These are phyloP conservation scores for Turnix velox DNA, from an alignment of 2,113 vertebrate species.

Conservation along the genomic window DNA sequence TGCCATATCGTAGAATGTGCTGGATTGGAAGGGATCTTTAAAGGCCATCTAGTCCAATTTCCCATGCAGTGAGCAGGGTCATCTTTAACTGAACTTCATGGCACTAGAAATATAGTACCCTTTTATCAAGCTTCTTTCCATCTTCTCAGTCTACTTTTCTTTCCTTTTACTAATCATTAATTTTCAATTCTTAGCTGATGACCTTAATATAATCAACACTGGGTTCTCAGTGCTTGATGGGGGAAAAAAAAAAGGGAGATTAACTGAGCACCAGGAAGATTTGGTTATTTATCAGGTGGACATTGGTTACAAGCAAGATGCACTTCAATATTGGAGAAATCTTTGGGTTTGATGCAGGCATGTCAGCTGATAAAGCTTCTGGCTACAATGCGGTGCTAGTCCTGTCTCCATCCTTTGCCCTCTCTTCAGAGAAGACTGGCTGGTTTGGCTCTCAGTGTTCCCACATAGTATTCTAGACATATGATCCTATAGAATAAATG, in stretches of 20 bases:
- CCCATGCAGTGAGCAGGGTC: no score
- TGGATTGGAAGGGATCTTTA: no score
- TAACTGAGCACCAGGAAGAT: neutral
- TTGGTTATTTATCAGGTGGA: no score
- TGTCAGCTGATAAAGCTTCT: neutral
- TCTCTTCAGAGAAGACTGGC: neutral
- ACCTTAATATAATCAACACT: accelerated
- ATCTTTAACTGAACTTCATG: no score
- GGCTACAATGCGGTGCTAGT: neutral
- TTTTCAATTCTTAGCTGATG: neutral
- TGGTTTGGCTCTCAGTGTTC: neutral
- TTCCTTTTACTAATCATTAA: neutral
- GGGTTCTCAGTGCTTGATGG: neutral
- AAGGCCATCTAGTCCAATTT: no score
- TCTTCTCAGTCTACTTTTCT: neutral
- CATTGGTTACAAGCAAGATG: neutral
- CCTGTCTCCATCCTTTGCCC: neutral
- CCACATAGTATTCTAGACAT: neutral
- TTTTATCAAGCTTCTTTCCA: neutral
- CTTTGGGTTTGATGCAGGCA: neutral
- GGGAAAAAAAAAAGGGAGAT: neutral
- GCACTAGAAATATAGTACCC: neutral
- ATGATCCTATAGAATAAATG: neutral
- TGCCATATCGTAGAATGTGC: no score
- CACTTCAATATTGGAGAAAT: neutral